Evolutionary conservation across 35 echinoderm and acorn worm species (phyloP).

Genomic region (Lytechinus pictus): DNA sequence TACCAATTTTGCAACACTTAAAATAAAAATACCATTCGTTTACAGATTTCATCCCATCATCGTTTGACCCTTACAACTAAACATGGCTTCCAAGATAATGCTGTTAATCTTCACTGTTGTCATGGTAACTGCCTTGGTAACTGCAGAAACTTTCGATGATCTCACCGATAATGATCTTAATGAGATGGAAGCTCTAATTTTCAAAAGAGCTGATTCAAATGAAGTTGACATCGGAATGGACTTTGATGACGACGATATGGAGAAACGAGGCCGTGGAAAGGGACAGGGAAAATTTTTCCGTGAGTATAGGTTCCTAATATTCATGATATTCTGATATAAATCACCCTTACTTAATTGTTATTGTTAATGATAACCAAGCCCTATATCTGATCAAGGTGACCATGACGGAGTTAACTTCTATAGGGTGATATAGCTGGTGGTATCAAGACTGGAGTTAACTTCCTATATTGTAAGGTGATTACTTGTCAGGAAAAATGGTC

Average conservation of each 20-base stretch:
- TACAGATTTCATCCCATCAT: not conserved
- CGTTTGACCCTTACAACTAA: not conserved
- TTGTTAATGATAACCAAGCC: too few species aligned
- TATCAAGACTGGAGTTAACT: too few species aligned
- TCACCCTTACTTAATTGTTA: too few species aligned
- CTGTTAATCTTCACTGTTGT: not conserved
- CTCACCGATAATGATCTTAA: not conserved
- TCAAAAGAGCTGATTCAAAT: not conserved
- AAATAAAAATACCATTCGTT: not conserved
- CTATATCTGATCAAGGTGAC: too few species aligned
- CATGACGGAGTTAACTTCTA: too few species aligned
- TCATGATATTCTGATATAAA: too few species aligned
- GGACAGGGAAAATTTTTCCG: not conserved
- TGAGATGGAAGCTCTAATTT: not conserved
- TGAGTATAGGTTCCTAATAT: not conserved
- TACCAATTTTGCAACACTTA: not conserved
- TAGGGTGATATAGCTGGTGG: too few species aligned
- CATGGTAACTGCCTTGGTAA: not conserved
- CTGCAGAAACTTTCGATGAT: not conserved
- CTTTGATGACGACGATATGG: not conserved
- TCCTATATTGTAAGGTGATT: too few species aligned
- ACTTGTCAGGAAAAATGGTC: too few species aligned
- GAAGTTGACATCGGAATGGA: not conserved
- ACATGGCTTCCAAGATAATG: not conserved
- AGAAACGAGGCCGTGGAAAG: not conserved